Evolutionary conservation across 1,140 invertebrate genomes (phyloP).

Genomic region (Tachypleus tridentatus): DNA sequence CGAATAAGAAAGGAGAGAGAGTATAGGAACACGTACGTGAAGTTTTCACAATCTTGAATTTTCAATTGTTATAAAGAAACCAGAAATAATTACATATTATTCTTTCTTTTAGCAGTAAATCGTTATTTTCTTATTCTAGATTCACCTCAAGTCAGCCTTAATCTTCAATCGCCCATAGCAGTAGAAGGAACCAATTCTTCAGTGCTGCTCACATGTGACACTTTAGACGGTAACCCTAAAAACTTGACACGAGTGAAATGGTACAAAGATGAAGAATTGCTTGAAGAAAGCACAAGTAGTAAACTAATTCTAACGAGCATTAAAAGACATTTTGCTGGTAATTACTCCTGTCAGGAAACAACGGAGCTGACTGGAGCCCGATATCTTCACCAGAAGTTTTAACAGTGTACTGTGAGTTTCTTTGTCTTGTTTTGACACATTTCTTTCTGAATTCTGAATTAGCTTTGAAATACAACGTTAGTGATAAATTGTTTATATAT

Average conservation of each 20-base stretch:
- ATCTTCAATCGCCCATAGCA: slow-evolving; percentile 18
- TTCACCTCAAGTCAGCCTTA: slow-evolving; percentile 23
- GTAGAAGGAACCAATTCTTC: slow-evolving; percentile 18
- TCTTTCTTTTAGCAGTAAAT: not conserved
- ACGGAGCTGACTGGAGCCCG: slow-evolving; percentile 21
- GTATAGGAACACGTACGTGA: not conserved
- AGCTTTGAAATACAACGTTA: no score
- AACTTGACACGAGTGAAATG: slow-evolving; percentile 23
- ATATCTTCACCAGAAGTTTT: slow-evolving; percentile 16
- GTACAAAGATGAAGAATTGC: slow-evolving; percentile 22
- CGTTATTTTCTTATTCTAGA: slow-evolving; percentile 17
- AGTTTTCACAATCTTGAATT: slow-evolving; percentile 1
- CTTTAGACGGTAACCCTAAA: slow-evolving; percentile 23
- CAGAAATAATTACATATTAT: no score
- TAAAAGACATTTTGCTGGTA: slow-evolving; percentile 18
- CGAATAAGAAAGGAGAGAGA: not conserved
- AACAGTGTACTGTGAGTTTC: slow-evolving; percentile 24
- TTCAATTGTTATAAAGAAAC: slow-evolving; percentile 3
- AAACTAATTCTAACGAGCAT: slow-evolving; percentile 11
- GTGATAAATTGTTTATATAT: no score
- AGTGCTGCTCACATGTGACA: slow-evolving; percentile 20
- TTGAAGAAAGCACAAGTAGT: slow-evolving; percentile 7
- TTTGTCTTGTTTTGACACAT: not conserved
- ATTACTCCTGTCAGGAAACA: slow-evolving; percentile 24
- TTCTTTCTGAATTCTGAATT: not conserved